Percentiles rank a stretch among this genome's conserved stretches.
Conservation (phyloP, 2,113 vertebrate genomes). For the Aptenodytes forsteri region DNA sequence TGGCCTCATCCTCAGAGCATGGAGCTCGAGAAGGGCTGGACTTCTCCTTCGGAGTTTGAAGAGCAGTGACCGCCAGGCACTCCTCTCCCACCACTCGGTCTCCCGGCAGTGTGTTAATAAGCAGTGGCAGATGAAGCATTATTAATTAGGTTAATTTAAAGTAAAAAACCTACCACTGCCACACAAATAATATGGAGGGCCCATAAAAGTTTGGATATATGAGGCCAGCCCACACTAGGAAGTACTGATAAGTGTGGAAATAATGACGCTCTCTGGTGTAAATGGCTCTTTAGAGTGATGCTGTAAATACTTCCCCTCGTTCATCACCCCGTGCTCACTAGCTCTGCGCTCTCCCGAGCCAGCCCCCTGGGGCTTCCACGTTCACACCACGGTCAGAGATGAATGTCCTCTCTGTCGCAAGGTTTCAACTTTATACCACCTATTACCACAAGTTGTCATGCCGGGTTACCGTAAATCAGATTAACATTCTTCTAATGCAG, state of each 20-base stretch:
- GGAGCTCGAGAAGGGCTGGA: background rate
- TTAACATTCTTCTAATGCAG: background rate
- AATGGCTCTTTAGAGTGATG: background rate
- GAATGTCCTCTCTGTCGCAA: background rate
- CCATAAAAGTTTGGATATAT: background rate
- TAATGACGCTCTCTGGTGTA: background rate
- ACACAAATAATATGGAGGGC: background rate
- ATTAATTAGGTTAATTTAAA: constrained; percentile 20
- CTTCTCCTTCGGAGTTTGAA: background rate
- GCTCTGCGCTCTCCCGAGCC: background rate
- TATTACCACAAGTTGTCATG: background rate
- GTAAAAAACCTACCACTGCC: background rate
- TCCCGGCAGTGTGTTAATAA: background rate
- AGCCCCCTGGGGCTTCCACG: accelerated
- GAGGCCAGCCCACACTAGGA: background rate
- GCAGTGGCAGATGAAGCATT: background rate
- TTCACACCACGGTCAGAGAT: background rate
- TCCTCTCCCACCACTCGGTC: background rate
- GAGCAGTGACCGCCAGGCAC: accelerated
- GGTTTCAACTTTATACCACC: constrained; percentile 13
- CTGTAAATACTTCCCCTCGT: constrained; percentile 2
- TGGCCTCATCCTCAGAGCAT: background rate
- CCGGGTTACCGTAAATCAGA: background rate
- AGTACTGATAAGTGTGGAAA: background rate
- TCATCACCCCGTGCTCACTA: background rate